phyloP scores from a whole-genome alignment of 1,140 invertebrate genomes.

The Drosophila tsacasi region DNA sequence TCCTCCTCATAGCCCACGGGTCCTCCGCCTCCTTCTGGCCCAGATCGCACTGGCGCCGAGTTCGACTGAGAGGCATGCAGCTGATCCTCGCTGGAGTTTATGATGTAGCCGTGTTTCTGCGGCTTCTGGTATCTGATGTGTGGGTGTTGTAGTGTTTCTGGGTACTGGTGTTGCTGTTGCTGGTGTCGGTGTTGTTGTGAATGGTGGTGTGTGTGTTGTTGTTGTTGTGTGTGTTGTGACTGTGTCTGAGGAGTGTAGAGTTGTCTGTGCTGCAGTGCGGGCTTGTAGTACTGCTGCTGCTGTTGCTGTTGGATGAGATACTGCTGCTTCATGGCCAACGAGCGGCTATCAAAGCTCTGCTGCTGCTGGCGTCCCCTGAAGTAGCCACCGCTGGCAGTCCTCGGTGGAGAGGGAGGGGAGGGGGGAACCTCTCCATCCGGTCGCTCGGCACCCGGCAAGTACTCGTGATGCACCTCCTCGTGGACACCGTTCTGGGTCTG shows the following conservation, averaged over 20 bases:
- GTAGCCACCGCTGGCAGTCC: not conserved
- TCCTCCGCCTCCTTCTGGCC: not conserved
- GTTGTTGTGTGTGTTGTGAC: conserved; percentile 2
- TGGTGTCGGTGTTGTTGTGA: not conserved
- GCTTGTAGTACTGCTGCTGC: conserved; percentile 17
- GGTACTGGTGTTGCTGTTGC: conserved; percentile 16
- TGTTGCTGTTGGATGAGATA: conserved; percentile 39
- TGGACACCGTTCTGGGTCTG: conserved; percentile 62
- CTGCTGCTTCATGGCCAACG: conserved; percentile 49
- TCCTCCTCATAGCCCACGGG: conserved; percentile 19
- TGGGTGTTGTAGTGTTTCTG: not conserved
- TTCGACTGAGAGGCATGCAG: conserved; percentile 51
- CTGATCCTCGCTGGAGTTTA: conserved; percentile 71
- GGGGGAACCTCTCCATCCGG: conserved; percentile 15
- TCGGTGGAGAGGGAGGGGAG: not conserved
- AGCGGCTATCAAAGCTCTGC: conserved; percentile 44
- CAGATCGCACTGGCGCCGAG: conserved; percentile 20
- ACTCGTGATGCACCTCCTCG: conserved; percentile 75
- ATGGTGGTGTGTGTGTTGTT: not conserved
- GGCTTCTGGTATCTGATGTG: conserved; percentile 3
- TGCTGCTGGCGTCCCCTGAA: conserved; percentile 10
- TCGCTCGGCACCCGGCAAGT: conserved; percentile 64
- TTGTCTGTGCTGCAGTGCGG: conserved; percentile 22
- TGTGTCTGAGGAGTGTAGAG: conserved; percentile 25
- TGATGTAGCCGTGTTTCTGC: conserved; percentile 29